Evolutionary conservation across 2,888 invertebrate genomes (phyloP).

Genomic region (Leucophenga montana): DNA sequence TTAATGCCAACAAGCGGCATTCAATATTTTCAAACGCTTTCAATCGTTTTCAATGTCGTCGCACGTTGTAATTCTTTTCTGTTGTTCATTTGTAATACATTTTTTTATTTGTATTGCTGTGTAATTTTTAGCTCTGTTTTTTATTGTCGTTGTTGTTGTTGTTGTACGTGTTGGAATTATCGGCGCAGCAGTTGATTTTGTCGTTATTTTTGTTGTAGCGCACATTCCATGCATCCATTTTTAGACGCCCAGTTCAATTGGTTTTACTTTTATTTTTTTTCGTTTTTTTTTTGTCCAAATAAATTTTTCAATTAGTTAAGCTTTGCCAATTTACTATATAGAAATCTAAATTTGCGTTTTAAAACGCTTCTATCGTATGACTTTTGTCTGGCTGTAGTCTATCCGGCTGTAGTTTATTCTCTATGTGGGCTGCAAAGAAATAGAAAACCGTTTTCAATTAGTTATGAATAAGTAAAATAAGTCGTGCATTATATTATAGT

Average conservation of each 20-base stretch:
- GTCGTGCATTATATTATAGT: too few species aligned
- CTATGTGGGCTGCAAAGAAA: too few species aligned
- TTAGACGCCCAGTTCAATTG: conserved; percentile 30
- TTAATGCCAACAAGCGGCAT: conserved; percentile 20
- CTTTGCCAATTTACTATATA: background rate
- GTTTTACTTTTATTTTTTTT: too few species aligned
- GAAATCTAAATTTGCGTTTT: background rate
- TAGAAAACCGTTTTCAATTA: too few species aligned
- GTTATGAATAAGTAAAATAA: too few species aligned
- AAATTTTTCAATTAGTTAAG: conserved; percentile 3
- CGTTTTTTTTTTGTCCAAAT: background rate
- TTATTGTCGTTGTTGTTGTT: conserved; percentile 11
- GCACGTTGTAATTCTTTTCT: conserved; percentile 33
- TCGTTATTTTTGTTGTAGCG: conserved; percentile 27
- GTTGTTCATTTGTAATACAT: conserved; percentile 29
- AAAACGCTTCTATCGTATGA: background rate
- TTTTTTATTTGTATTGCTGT: conserved; percentile 25
- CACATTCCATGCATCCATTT: conserved; percentile 48
- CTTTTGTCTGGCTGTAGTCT: too few species aligned
- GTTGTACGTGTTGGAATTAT: conserved; percentile 10
- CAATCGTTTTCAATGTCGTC: conserved; percentile 40
- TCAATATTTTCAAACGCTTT: conserved; percentile 23
- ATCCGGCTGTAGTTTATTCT: too few species aligned
- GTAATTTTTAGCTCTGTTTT: background rate
- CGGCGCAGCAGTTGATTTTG: background rate